A percentile compares a stretch with the other conserved stretches of the same genome.
Conservation (phyloP, 1,140 invertebrate genomes). For the Solenopsis invicta region DNA sequence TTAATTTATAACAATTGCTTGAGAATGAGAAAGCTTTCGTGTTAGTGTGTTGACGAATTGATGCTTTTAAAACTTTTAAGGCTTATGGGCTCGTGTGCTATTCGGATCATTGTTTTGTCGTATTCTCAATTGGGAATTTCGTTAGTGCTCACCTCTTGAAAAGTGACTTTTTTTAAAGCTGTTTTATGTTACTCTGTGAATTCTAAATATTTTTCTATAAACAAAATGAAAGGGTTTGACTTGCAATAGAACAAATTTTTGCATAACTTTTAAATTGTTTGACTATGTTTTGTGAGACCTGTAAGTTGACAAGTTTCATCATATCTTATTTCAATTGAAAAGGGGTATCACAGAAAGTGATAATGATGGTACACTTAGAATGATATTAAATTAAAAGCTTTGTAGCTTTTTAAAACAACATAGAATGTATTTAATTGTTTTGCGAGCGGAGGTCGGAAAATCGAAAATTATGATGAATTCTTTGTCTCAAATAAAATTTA, state of each 20-base stretch:
- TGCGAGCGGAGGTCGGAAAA: slow-evolving; percentile 21
- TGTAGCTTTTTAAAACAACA: neutral
- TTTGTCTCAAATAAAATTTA: slow-evolving; percentile 58
- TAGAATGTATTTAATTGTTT: slow-evolving; percentile 51
- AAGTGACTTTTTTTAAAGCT: neutral
- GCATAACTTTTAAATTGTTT: slow-evolving; percentile 62
- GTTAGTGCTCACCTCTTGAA: neutral
- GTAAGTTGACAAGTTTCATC: neutral
- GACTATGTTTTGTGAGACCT: slow-evolving; percentile 29
- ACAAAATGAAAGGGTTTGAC: neutral
- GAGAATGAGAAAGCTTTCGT: slow-evolving; percentile 29
- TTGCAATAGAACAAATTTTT: slow-evolving; percentile 6
- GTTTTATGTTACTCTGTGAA: slow-evolving; percentile 16
- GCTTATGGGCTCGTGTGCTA: neutral
- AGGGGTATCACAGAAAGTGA: slow-evolving; percentile 12
- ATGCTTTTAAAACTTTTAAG: slow-evolving; percentile 38
- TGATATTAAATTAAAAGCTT: slow-evolving; percentile 57
- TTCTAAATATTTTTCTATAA: neutral
- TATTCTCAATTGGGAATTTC: slow-evolving; percentile 15
- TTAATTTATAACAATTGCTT: slow-evolving; percentile 19
- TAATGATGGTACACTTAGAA: slow-evolving; percentile 32
- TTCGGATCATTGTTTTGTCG: slow-evolving; percentile 22
- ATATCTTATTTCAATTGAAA: slow-evolving; percentile 51
- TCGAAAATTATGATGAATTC: slow-evolving; percentile 30
- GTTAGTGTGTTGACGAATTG: neutral